Base-by-base conservation (phyloP, 2,888 invertebrate species). In the Tipula confusa region DNA sequence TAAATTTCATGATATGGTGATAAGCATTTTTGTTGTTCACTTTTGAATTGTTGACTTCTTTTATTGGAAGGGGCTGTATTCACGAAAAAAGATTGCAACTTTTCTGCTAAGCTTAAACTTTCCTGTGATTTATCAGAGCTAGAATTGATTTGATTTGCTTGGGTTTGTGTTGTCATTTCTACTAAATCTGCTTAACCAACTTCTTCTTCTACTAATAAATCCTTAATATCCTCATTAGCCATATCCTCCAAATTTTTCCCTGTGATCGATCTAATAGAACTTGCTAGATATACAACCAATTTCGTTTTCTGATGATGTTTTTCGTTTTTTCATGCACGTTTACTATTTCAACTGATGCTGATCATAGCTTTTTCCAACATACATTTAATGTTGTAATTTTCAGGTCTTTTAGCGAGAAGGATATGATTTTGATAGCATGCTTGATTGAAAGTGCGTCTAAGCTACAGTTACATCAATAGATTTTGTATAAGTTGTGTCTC, bases 321-420 rank as follows among this genome's bases (percentile, higher is more conserved):
- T n/a, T n/a, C n/a, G n/a, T n/a, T n/a, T n/a, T n/a, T n/a, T n/a
- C n/a, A n/a, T n/a, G n/a, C n/a, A n/a, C n/a, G n/a, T n/a, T n/a
- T n/a, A n/a, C n/a, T 36, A 24, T 82, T 36, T 15, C 13, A 15
- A 24, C n/a, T 36, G 82, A 31, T 36, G 31, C 36, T 15, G 82
- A 36, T 36, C 82, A 82, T 82, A 82, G 33, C 33, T 82, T 82
- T 36, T 82, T 36, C 82, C 82, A 82, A 82, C 38, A 82, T 29
- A 1, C 33, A 36, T 64, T 64, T 64, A 64, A n/a, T 64, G 64
- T 64, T 15, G 64, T 18, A 64, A 15, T 82, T 82, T 82, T 82
- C 38, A 82, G 2, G 2, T 82, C 82, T 82, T 82, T 36, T 29
- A 82, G 36, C 15, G 82, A 82, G 33, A 36, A 33, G 82, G 31